These are phyloP conservation scores for Epiblema foenella DNA, from an alignment of 2,888 invertebrate species.

Conservation along the genomic window DNA sequence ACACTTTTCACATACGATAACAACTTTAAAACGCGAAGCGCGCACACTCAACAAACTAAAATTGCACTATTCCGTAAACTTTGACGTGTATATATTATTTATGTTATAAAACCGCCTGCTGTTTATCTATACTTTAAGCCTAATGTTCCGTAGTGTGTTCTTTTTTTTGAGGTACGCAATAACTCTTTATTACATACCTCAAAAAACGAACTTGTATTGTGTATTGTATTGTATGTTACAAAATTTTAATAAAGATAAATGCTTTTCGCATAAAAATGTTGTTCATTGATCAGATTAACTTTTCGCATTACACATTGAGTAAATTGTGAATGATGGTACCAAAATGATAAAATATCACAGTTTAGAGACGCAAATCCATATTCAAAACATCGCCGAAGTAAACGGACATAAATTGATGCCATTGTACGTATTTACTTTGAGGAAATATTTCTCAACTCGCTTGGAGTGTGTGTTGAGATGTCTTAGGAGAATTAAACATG, in stretches of 20 bases:
- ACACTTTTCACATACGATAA: slow-evolving; percentile 70
- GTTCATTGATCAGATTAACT: background rate
- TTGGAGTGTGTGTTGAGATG: background rate
- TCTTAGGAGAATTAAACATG: too few relatives aligned
- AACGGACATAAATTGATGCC: slow-evolving; percentile 6
- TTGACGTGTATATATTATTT: background rate
- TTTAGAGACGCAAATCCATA: too few relatives aligned
- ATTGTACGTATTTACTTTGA: background rate
- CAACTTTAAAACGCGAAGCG: slow-evolving; percentile 28
- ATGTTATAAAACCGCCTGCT: too few relatives aligned
- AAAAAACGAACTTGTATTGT: too few relatives aligned
- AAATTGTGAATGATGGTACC: too few relatives aligned
- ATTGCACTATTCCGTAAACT: slow-evolving; percentile 7
- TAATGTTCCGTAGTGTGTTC: too few relatives aligned
- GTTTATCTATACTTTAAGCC: too few relatives aligned
- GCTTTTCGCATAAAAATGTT: background rate
- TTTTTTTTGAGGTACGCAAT: too few relatives aligned
- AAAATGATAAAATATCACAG: too few relatives aligned
- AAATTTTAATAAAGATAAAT: background rate
- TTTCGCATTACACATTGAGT: background rate
- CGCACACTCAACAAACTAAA: slow-evolving; percentile 7
- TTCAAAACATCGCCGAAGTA: background rate
- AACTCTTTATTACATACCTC: too few relatives aligned
- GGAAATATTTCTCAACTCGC: background rate
- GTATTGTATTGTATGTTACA: too few relatives aligned